Base-by-base conservation (phyloP, 92 coral and sea anemone species). In the Montipora capitata region DNA sequence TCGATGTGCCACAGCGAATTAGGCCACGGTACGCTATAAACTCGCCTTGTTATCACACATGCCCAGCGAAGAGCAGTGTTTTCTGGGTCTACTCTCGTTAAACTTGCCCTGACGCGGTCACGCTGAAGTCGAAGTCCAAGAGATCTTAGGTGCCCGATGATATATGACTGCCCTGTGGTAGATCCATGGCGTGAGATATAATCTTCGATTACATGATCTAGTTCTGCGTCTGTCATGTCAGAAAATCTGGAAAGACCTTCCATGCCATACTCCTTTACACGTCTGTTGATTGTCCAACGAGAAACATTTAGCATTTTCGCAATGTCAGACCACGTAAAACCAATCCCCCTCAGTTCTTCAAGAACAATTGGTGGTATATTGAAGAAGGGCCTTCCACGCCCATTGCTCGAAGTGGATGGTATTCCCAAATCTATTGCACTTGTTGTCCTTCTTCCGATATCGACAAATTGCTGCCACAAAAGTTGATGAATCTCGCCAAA, bases 401-500 rank as follows among this genome's bases (percentile, higher is more conserved):
- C 42, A 65, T 65, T 65, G 12, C 70, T 65, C 35, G 42, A 65
- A 65, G 70, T 65, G 70, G 81, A 15, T 48, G 59, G 81, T 59
- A 48, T 38, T 48, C 81, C 67, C 64, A 52, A 48, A 76, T 76
- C 66, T 76, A 76, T 68, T 39, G 64, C 66, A 44, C 81, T 52
- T 48, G 81, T 76, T 48, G 81, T 76, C 64, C 68, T 76, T 76
- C 81, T 76, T 56, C 35, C 81, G 1, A 76, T 76, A 12, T 51
- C 35, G 61, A 75, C 80, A 40, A 75, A 1, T 75, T 75, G 80
- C 58, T 75, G 80, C 80, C 80, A 75, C 80, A 27, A 75, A 57
- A 1, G 38, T 48, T 48, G 52, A 57, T 44, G 65, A 42, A 75
- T 75, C 59, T 75, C 80, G n/a, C n/a, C n/a, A n/a, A n/a, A n/a